Base-by-base conservation (phyloP, 1,140 invertebrate genomes). In the Aethina tumida region DNA sequence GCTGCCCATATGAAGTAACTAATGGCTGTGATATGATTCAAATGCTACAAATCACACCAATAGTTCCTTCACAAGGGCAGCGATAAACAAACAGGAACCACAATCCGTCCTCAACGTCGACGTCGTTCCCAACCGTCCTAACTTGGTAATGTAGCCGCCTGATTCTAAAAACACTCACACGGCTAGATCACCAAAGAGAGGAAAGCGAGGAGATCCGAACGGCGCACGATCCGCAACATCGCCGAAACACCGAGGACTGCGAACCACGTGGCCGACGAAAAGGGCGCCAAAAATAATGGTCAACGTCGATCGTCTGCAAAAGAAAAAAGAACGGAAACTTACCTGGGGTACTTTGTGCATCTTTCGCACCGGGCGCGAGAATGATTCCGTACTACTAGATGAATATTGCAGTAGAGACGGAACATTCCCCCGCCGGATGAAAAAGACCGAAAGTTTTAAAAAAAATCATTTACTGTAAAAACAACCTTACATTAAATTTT, bases 111-210 rank as follows among this genome's bases (percentile, higher is more conserved):
- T 14, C 19, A 42, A 28, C 17, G 33, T 43, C 12, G 25, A 14
- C 14, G 34, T 25, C 27, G 21, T 15, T 34, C 32, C 32, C 22
- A 26, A 39, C 39, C 39, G 30, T 30, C 41, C 39, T 30, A 44
- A 36, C 47, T 57, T 52, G 57, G 53, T 54, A 40, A 56, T 13
- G 19, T 44, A 58, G 48, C 51, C 52, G 43, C 40, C 37, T 49
- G 54, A 55, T 30, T 38, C 43, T 19, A 9, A 43, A 45, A 44
- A 44, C 19, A 39, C 43, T 59, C 58, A 61, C 59, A 59, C 57
- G 59, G 59, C 59, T 61, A 61, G 59, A 61, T 58, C 57, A 61
- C 59, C 59, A 61, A 61, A 61, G 59, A 59, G 45, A 27, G 34
- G 41, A 39, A 22, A 36, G 29, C 34, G 19, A 26, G 34, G 27